phyloP scores from a whole-genome alignment of 2,797 vertebrate species.

The Odontamblyopus lacepedii region DNA sequence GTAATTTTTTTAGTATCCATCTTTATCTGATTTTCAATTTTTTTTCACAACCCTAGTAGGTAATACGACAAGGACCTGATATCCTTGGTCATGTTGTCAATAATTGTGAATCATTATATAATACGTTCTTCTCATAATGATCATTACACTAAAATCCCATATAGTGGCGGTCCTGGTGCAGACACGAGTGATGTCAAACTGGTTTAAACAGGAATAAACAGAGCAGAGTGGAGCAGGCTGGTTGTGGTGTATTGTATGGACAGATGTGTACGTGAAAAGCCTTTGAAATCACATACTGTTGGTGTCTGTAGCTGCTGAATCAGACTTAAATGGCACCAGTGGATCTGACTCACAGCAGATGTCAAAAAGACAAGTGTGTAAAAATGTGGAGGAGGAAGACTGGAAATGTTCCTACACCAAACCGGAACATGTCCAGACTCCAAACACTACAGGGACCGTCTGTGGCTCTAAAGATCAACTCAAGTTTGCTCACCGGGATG shows the following conservation, averaged over 20 bases:
- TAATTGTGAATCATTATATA: background rate
- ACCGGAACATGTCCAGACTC: slow-evolving; percentile 38
- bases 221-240: background rate
- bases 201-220: slow-evolving; percentile 46
- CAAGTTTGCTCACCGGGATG: background rate
- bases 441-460: slow-evolving; percentile 15
- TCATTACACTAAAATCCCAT: background rate
- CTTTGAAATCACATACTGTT: slow-evolving; percentile 23
- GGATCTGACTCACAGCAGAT: slow-evolving; percentile 44
- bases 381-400: slow-evolving; percentile 34
- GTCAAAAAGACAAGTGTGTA: slow-evolving; percentile 30
- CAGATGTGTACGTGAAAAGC: slow-evolving; percentile 9
- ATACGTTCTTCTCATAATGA: background rate
- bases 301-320: slow-evolving; percentile 12
- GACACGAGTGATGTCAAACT: slow-evolving; percentile 15
- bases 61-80: too few species aligned
- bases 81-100: background rate
- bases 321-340: slow-evolving; percentile 40
- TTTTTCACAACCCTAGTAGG: too few species aligned
- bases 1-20: too few species aligned
- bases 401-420: slow-evolving; percentile 44
- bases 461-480: background rate
- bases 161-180: background rate
- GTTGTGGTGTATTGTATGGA: slow-evolving; percentile 6
- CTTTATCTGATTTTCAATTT: too few species aligned